These are phyloP conservation scores for Mustela lutreola DNA, from an alignment of 2,113 vertebrate genomes.

Conservation along the genomic window DNA sequence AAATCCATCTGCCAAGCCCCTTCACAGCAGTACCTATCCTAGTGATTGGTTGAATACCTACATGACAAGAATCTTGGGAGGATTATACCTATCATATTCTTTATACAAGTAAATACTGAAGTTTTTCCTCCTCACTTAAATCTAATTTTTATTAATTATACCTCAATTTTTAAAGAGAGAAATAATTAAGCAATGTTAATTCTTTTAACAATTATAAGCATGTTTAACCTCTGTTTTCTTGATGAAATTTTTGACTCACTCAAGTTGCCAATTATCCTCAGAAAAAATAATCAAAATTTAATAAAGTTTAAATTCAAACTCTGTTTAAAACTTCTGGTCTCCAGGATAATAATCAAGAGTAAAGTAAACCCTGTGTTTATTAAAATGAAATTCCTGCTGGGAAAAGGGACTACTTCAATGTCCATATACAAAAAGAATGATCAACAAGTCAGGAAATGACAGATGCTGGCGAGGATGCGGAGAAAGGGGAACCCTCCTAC, in stretches of 20 bases:
- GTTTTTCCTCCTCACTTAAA: neutral
- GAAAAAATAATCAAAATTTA: slow-evolving; percentile 23
- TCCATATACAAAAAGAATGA: neutral
- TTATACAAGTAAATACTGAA: neutral
- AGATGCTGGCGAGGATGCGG: too few species aligned
- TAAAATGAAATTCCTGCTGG: neutral
- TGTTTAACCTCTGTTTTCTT: neutral
- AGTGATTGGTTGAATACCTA: neutral
- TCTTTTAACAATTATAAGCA: slow-evolving; percentile 5
- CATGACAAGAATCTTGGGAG: neutral
- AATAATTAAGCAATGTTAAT: neutral
- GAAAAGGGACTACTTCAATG: neutral
- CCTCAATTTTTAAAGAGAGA: neutral
- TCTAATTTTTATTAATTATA: slow-evolving; percentile 12
- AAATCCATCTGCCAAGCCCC: neutral
- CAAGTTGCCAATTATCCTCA: neutral
- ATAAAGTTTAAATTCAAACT: slow-evolving; percentile 33
- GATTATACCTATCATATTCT: neutral
- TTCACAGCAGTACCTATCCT: neutral
- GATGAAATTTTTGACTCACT: neutral
- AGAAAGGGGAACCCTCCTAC: too few species aligned
- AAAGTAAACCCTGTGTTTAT: neutral
- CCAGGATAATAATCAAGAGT: neutral
- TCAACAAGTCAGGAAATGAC: too few species aligned
- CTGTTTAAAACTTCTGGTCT: neutral